Percentiles rank a stretch among this genome's conserved stretches.
phyloP scores from a whole-genome alignment of 2,888 invertebrate species.

The Yponomeuta malinellus region DNA sequence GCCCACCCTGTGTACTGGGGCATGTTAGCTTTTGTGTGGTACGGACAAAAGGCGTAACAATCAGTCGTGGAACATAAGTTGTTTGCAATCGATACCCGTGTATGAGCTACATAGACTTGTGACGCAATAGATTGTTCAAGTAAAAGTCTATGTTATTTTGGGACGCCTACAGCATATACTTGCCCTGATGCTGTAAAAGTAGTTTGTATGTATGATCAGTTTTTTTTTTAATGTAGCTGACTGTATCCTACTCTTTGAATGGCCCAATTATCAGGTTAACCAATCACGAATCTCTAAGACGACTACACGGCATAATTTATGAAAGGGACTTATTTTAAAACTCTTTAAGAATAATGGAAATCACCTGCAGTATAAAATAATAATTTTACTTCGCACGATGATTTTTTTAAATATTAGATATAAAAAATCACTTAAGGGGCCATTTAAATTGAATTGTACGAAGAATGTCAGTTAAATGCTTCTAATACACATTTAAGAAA shows the following conservation, averaged over 20 bases:
- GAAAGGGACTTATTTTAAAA: no score
- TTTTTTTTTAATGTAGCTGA: neutral
- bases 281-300: no score
- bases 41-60: conserved; percentile 12
- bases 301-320: no score
- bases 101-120: neutral
- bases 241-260: no score
- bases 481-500: no score
- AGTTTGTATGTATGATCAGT: neutral
- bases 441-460: neutral
- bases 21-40: conserved; percentile 5
- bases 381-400: no score
- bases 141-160: neutral
- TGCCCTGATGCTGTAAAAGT: neutral
- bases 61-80: neutral
- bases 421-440: no score
- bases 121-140: conserved; percentile 5
- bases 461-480: no score
- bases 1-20: neutral
- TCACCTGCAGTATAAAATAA: no score
- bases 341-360: no score
- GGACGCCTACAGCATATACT: neutral
- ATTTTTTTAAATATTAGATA: no score
- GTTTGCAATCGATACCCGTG: conserved; percentile 10
- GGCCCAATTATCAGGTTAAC: no score